phyloP scores from a whole-genome alignment of 2,888 invertebrate species.

The Tricholauxania praeusta region DNA sequence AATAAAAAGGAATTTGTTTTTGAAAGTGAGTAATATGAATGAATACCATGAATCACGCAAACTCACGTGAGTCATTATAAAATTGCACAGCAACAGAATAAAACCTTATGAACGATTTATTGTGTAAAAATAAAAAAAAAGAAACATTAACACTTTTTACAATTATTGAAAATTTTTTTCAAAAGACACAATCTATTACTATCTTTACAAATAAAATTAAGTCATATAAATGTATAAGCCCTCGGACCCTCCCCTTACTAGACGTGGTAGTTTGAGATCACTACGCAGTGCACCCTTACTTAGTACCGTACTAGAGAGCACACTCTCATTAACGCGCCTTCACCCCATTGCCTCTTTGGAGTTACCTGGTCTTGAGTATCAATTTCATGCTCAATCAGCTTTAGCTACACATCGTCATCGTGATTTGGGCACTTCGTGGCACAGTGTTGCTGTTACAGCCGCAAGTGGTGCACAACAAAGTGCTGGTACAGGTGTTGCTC shows the following conservation, averaged over 20 bases:
- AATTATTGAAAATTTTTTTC: background rate
- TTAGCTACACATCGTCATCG: constrained; percentile 56
- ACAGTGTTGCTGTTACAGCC: constrained; percentile 60
- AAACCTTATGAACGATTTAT: background rate
- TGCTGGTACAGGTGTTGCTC: constrained; percentile 44
- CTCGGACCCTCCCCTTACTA: constrained; percentile 61
- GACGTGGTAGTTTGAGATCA: constrained; percentile 69
- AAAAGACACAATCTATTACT: background rate
- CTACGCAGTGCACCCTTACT: constrained; percentile 68
- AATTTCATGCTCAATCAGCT: constrained; percentile 61
- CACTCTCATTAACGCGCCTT: constrained; percentile 67
- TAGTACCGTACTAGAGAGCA: constrained; percentile 67
- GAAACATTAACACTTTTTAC: too few species aligned
- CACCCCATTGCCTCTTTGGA: constrained; percentile 68
- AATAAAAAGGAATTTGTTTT: background rate
- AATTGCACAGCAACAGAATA: constrained; percentile 11
- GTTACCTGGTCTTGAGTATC: constrained; percentile 66
- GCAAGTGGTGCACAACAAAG: constrained; percentile 53
- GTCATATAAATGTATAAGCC: constrained; percentile 65
- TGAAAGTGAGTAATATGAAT: background rate
- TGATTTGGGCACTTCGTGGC: constrained; percentile 60
- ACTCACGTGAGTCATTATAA: constrained; percentile 42
- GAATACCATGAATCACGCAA: constrained; percentile 43
- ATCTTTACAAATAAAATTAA: too few species aligned
- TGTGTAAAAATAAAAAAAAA: constrained; percentile 17